Evolutionary conservation across 2,113 vertebrate genomes (phyloP), one percentile per base, ranked within the genome.

Genomic region (Lepus americanus): DNA sequence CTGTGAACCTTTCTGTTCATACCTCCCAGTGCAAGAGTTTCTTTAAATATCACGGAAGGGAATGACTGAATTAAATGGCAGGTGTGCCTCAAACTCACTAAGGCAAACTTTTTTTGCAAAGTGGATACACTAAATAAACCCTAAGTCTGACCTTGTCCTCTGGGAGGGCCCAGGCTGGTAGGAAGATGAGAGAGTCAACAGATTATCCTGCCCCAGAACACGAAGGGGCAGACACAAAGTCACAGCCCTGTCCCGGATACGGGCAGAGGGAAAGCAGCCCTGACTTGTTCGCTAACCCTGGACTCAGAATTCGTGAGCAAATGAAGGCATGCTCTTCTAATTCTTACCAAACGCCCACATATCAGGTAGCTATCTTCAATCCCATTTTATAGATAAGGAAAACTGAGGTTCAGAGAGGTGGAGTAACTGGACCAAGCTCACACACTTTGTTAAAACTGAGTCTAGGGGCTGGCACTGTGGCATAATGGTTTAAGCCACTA

Each of bases 351-450:
- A 66, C 83, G 39, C 64, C 67, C 20, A 27, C 36, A 10, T 33
- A n/a, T 77, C 23, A n/a, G 39, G 51, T 22, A 59, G 87, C 3
- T 33, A 9, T 53, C 59, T 44, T 79, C 20, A 49, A 44, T 83
- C 64, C 74, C n/a, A 33, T 78, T 86, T 87, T 83, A 92, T 10
- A 83, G 51, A 20, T 49, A 89, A 66, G 22, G 51, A 89, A 96
- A 95, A 83, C 33, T 10, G n/a, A 87, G 22, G 86, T 69, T 70
- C 74, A 87, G 92, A 90, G 80, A 94, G n/a, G 59, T 39, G 79
- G 64, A 81, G n/a, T 20, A 84, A 36, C 23, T 51, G 78, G 39
- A 9, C 33, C 74, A 66, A 64, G 70, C 22, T 87, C 53, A 93
- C 55, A 72, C 13, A 31, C 9, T 79, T 90, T 67, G 31, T 85